Conservation (phyloP, 2,113 vertebrate genomes). For the Varanus salvator region DNA sequence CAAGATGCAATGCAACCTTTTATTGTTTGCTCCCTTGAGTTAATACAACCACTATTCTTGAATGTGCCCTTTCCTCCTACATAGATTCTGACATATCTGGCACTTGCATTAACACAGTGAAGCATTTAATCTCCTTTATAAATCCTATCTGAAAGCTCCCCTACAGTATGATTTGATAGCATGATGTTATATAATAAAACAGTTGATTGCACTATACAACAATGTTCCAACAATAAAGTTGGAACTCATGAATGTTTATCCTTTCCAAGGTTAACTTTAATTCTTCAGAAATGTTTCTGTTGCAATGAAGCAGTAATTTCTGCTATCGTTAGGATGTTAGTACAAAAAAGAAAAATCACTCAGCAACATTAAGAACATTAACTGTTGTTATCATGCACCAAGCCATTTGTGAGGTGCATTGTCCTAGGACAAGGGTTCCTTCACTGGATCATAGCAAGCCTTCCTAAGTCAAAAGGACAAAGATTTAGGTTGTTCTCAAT, state of each 20-base stretch:
- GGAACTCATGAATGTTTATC: background rate
- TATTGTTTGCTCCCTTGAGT: background rate
- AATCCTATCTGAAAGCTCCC: background rate
- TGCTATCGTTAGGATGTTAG: background rate
- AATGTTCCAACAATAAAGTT: background rate
- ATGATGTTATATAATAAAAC: background rate
- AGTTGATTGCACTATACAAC: background rate
- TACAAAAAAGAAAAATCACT: too few species aligned
- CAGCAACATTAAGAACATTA: too few species aligned
- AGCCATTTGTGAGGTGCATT: too few species aligned
- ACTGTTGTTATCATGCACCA: too few species aligned
- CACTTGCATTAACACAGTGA: background rate
- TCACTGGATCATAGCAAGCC: too few species aligned
- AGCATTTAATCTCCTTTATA: background rate
- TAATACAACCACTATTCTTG: background rate
- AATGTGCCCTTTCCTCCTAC: background rate
- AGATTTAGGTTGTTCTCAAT: too few species aligned
- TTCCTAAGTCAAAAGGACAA: too few species aligned
- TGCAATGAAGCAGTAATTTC: background rate
- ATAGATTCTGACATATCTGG: rapidly evolving
- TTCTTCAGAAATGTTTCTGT: background rate
- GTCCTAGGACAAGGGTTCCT: too few species aligned
- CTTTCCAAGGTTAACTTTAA: background rate
- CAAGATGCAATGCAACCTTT: background rate
- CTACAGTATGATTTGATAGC: background rate